Evolutionary conservation across 2,113 vertebrate species (phyloP), one percentile per base, ranked within the genome.

Genomic region (Dermatemys mawii): DNA sequence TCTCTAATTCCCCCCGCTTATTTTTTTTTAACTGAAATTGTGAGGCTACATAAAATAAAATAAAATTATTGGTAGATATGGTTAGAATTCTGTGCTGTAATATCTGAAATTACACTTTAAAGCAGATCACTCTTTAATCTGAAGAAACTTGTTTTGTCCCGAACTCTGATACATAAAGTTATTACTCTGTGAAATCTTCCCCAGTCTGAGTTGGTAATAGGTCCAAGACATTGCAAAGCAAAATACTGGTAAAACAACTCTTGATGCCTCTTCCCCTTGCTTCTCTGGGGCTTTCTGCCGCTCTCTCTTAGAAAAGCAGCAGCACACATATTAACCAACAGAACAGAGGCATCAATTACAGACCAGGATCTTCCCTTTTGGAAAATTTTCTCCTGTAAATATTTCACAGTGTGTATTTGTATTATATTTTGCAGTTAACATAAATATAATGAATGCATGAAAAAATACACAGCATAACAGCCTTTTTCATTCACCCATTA

Each of bases 1-100:
- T 90, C 48, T 16, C 79, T 50, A 2, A 32, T 70, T 89, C 90
- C 57, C 92, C 78, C 63, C 76, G 78, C 27, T 93, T 67, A 32
- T 17, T 93, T 82, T 92, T 90, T 57, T 21, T 70, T 38, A 21
- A 98, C 96, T 97, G 94, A 95, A 96, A 95, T 80, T 95, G 76
- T 92, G 93, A 97, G 94, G 83, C 92, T 97, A 78, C 96, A 97
- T 93, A 97, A 92, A 97, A 88, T 78, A 95, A 97, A 97, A 96
- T 96, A 89, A 96, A 98, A 84, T 95, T 97, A 94, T 97, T 95
- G 78, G 60, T 96, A 60, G 80, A 53, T 90, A 80, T 93, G 89
- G 90, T 96, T 92, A 90, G 83, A 96, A 93, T 87, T 93, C 82
- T 94, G 27, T 89, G 67, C 70, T 92, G 88, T 82, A 92, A 88